Conservation (phyloP, 2,797 vertebrate genomes). For the Leptatherina wallacei region DNA sequence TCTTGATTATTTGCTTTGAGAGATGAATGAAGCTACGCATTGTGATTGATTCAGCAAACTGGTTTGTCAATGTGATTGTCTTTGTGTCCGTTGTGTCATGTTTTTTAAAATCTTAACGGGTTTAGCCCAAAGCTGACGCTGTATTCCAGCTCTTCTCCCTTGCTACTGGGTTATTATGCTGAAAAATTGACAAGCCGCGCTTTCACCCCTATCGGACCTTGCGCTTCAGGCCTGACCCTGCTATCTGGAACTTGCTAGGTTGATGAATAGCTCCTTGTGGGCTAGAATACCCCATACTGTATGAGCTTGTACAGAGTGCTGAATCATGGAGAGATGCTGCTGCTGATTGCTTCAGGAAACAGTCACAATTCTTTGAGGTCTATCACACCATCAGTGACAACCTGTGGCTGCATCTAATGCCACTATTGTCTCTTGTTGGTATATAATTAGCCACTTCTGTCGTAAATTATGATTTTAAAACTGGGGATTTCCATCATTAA, state of each 20-base stretch:
- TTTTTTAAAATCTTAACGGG: background rate
- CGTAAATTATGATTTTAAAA: background rate
- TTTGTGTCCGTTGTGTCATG: background rate
- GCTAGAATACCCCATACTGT: slow-evolving; percentile 20
- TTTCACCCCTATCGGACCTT: slow-evolving; percentile 48
- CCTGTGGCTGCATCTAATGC: slow-evolving; percentile 31
- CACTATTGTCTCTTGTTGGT: slow-evolving; percentile 29
- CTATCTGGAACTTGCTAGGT: slow-evolving; percentile 33
- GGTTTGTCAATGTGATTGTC: slow-evolving; percentile 16
- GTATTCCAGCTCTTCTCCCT: slow-evolving; percentile 2
- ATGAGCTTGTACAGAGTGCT: slow-evolving; percentile 57
- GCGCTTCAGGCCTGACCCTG: slow-evolving; percentile 45
- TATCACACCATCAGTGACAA: slow-evolving; percentile 33
- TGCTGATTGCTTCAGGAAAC: slow-evolving; percentile 53
- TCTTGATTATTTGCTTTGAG: slow-evolving; percentile 3
- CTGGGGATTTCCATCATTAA: background rate
- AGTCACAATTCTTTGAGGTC: slow-evolving; percentile 34
- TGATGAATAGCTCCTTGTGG: slow-evolving; percentile 55
- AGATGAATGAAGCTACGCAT: background rate
- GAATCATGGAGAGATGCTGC: slow-evolving; percentile 54
- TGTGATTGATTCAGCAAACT: slow-evolving; percentile 1
- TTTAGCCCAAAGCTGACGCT: slow-evolving; percentile 3
- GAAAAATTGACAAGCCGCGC: slow-evolving; percentile 22
- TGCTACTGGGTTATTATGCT: slow-evolving; percentile 14
- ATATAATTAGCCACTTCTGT: slow-evolving; percentile 17